Evolutionary conservation across 2,113 vertebrate genomes (phyloP), one percentile per base, ranked within the genome.

Genomic region (Oncorhynchus kisutch): DNA sequence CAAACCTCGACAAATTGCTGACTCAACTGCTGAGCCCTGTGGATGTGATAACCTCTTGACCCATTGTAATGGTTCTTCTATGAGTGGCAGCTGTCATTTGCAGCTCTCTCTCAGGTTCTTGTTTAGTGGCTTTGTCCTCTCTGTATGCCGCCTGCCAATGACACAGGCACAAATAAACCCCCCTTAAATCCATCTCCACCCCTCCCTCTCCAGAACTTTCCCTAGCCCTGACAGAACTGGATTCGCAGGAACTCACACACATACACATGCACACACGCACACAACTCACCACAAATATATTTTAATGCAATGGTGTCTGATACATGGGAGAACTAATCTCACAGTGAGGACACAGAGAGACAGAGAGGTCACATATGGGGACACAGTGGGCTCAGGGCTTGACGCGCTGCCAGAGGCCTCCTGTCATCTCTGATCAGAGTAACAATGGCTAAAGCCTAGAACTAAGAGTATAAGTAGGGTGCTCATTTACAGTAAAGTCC

Each of bases 131-230:
- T 62, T 14, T 54, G 4, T 39, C 18, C 24, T 24, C 22, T 62
- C 73, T 4, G 67, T 64, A 49, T 9, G 1, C 24, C 66, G 60
- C 75, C 87, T 88, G 88, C 71, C 8, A 7, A 34, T 82, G 86
- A 89, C 87, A 86, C 59, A 39, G 5, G 20, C 20, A 87, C 85
- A 87, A 84, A 86, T 75, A 64, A 71, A 73, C 67, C 51, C 68
- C 79, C 72, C 75, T 64, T 74, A 11, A 81, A 64, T 16, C 45
- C 14, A 67, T 16, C 29, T 64, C 31, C 27, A 66, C 75, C 48
- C 60, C 39, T 57, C 45, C 8, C 29, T 5, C 16, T 14, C 66
- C 20, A 34, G 14, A 34, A 11, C 4, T 57, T 20, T 64, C 14
- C 70, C 73, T 25, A 67, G 64, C 73, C 60, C 59, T 76, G 2